These are phyloP conservation scores for Bujurquina vittata DNA, from an alignment of 2,113 vertebrate genomes.

Conservation along the genomic window DNA sequence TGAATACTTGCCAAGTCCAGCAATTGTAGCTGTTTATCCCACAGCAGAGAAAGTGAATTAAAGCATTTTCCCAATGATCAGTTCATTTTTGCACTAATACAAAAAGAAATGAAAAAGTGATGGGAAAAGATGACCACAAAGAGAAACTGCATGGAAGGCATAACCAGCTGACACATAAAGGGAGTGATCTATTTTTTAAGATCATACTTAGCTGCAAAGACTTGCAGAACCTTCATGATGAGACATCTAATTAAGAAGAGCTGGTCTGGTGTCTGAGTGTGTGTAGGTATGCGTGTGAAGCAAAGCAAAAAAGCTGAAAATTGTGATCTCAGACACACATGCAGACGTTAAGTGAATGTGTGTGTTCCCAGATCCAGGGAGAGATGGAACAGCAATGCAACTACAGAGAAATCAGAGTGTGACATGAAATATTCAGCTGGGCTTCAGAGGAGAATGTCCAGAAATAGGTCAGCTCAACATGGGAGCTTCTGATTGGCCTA, in stretches of 20 bases:
- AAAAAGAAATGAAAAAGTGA: neutral
- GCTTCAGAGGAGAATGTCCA: conserved; percentile 71
- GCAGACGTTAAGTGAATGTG: conserved; percentile 25
- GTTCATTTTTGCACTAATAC: conserved; percentile 2
- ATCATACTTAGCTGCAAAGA: neutral
- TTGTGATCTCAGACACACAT: conserved; percentile 9
- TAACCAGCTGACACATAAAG: neutral
- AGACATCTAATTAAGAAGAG: conserved; percentile 56
- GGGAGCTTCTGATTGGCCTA: conserved; percentile 37
- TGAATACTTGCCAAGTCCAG: rapidly evolving
- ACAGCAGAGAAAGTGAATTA: neutral
- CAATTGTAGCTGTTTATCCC: neutral
- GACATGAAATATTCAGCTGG: conserved; percentile 77
- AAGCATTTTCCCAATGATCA: neutral
- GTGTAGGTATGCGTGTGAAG: neutral
- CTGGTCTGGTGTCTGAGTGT: conserved; percentile 4
- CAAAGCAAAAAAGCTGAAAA: conserved; percentile 2
- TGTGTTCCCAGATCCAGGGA: conserved; percentile 16
- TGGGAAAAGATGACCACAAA: conserved; percentile 6
- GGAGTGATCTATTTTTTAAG: conserved; percentile 32
- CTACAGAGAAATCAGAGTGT: conserved; percentile 71
- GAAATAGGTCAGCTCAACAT: conserved; percentile 71
- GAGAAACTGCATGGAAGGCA: neutral
- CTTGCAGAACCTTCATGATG: neutral
- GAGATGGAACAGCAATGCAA: conserved; percentile 46